Conservation (phyloP, 2,888 invertebrate genomes). For the Boloria selene region DNA sequence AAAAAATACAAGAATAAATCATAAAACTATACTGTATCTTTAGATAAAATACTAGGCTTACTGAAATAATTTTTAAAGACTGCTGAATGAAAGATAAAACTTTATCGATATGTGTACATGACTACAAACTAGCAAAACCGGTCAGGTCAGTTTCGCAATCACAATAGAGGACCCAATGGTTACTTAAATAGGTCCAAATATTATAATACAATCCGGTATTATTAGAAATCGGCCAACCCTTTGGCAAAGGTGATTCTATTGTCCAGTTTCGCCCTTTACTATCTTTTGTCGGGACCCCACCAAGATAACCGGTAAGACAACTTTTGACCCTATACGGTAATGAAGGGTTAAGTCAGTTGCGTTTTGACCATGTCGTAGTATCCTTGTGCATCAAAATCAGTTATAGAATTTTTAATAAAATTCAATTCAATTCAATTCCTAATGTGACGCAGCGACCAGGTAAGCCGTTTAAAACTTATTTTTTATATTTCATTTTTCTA, state of each 20-base stretch:
- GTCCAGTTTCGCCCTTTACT: slow-evolving; percentile 74
- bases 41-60: no score
- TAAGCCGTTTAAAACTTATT: slow-evolving; percentile 1
- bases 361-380: slow-evolving; percentile 59
- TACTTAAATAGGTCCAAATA: slow-evolving; percentile 82
- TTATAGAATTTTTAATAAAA: no score
- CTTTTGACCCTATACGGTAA: slow-evolving; percentile 67
- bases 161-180: slow-evolving; percentile 76
- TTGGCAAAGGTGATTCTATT: slow-evolving; percentile 63
- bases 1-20: no score
- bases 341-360: slow-evolving; percentile 73
- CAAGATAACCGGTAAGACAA: slow-evolving; percentile 82
- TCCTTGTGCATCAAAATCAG: slow-evolving; percentile 29
- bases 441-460: background rate
- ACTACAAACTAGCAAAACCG: slow-evolving; percentile 63
- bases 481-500: background rate
- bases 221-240: slow-evolving; percentile 50
- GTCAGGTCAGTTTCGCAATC: slow-evolving; percentile 79
- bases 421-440: background rate
- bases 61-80: background rate
- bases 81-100: slow-evolving; percentile 36
- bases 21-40: no score
- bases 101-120: slow-evolving; percentile 39
- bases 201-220: slow-evolving; percentile 75
- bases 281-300: slow-evolving; percentile 62